Evolutionary conservation across 1,140 invertebrate species (phyloP), one percentile per base, ranked within the genome.

Genomic region (Pseudobourletiella spinata): DNA sequence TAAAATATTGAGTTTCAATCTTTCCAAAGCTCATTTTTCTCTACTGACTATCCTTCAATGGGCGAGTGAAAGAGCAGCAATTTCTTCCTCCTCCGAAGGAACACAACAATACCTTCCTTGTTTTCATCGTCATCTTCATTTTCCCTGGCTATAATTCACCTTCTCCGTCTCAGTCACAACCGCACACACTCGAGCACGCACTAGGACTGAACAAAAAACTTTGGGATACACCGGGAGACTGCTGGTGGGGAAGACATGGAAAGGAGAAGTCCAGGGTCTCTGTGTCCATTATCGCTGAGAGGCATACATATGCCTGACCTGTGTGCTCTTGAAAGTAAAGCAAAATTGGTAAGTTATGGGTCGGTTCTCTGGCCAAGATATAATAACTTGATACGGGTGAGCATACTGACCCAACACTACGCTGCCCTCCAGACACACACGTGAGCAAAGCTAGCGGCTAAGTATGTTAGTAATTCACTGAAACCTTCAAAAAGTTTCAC

Each of bases 1-100:
- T 48, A 48, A 48, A 48, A 48, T 48, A 48, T 48, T 48, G 44
- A 22, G 44, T 48, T 48, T 48, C 44, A 11, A 48, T 48, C 44
- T 11, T 48, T 22, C 6, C 18, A 48, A 48, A 48, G 44, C 44
- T 48, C 44, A 48, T 11, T 48, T 48, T 48, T 48, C 44, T 48
- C 18, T 22, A n/a, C 32, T 39, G n/a, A 39, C 8, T 39, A 22
- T 22, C 44, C 44, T 48, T 48, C 6, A 48, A 48, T 48, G 44
- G 44, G 22, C 44, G 6, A 22, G 44, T 11, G n/a, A 39, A 48
- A 48, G 4, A 11, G 6, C 11, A 11, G 44, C 44, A 18, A 18
- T 6, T 22, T 48, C 18, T 18, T 22, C 20, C 35, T 39, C 35
- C n/a, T 39, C 11, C n/a, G 11, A 39, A 39, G 44, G 6, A 48